Evolutionary conservation across 1,140 invertebrate species (phyloP), one percentile per base, ranked within the genome.

Genomic region (Leptestheria dahalacensis): DNA sequence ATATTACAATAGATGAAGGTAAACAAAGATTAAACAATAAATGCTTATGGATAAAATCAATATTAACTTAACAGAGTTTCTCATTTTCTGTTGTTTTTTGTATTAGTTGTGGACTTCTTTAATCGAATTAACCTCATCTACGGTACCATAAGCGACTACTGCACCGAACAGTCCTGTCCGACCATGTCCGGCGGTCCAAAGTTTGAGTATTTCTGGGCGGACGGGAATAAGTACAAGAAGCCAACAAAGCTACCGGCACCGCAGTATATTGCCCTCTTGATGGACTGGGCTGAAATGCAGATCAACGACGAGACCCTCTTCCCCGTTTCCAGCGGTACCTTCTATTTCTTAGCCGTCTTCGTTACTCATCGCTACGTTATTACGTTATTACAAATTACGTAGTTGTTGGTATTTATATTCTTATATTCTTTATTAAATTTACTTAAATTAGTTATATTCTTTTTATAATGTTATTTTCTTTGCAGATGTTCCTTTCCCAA

Each of bases 181-280:
- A 90, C 85, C 10, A 96, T 96, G 92, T 86, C 82, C 50, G 92
- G 92, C 24, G 91, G 91, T 6, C 77, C 81, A 3, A 74, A 82
- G 50, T 95, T 91, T 74, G 91, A 96, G 71, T 96, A 96, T 71
- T 74, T 93, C 20, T 96, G 92, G 92, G 88, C 87, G 50, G 92
- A 96, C 75, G 86, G 85, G 60, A 78, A 80, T 28, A 79, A 77
- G 18, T 94, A 86, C 68, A 94, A 92, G 70, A 93, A 89, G 69
- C 91, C 92, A 6, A 91, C 88, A 25, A 79, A 82, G 52, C 70
- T 96, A 54, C 86, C 91, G 18, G 92, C 92, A 6, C 84, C 85
- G 24, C 82, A 90, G 68, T 96, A 96, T 71, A 84, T 95, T 60
- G 76, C 80, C 61, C 74, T 90, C 48, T 73, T 96, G 20, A 95